Evolutionary conservation across 2,888 invertebrate genomes (phyloP).

Genomic region (Anorthoa munda): DNA sequence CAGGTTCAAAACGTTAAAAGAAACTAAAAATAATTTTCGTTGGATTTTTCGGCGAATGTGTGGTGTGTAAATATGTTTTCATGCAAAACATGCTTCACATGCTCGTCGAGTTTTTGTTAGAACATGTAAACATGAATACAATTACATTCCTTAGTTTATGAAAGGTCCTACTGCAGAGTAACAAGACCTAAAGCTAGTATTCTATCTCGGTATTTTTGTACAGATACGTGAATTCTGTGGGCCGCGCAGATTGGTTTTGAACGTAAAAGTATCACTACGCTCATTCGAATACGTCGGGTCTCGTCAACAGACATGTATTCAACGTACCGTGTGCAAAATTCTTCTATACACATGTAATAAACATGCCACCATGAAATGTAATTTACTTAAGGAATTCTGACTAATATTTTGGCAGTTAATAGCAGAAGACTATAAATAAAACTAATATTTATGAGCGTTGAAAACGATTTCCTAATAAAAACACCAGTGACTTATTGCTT

Average conservation of each 20-base stretch:
- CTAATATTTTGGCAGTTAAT: constrained; percentile 38
- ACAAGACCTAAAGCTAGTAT: constrained; percentile 1
- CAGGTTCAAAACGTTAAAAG: constrained; percentile 15
- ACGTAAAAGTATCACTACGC: constrained; percentile 47
- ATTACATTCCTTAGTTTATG: constrained; percentile 21
- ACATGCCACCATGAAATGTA: constrained; percentile 38
- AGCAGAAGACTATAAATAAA: constrained; percentile 16
- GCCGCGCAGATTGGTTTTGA: constrained; percentile 34
- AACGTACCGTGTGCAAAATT: constrained; percentile 60
- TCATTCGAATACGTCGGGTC: constrained; percentile 3
- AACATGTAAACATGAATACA: constrained; percentile 20
- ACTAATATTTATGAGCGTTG: constrained; percentile 26
- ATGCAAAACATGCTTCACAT: constrained; percentile 12
- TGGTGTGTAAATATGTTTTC: constrained; percentile 33
- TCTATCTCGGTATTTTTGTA: constrained; percentile 14
- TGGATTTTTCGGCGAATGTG: constrained; percentile 16
- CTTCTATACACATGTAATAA: constrained; percentile 35
- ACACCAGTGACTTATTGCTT: background rate
- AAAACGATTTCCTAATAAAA: constrained; percentile 13
- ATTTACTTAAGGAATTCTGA: constrained; percentile 39
- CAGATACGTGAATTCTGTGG: constrained; percentile 6
- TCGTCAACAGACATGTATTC: constrained; percentile 28
- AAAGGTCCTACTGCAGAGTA: background rate
- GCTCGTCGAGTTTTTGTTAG: constrained; percentile 12
- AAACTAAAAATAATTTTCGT: constrained; percentile 1